Conservation (phyloP, 2,113 vertebrate species). For the Cyprinus carpio region DNA sequence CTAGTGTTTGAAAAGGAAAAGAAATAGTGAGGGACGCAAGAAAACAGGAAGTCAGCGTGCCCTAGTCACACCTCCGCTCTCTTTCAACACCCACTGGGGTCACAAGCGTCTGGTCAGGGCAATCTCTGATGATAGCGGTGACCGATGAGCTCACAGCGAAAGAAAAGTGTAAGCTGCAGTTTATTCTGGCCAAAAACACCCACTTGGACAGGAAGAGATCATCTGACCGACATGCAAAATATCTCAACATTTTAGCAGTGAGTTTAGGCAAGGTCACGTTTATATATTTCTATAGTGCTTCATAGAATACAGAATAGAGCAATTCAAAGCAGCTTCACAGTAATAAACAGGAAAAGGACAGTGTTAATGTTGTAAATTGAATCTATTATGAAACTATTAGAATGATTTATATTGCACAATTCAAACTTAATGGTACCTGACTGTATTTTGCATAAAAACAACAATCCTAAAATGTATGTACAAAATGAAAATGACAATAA, state of each 20-base stretch:
- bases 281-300: neutral
- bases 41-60: conserved; percentile 67
- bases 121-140: too few relatives aligned
- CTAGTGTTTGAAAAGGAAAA: conserved; percentile 77
- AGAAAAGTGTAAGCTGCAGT: neutral
- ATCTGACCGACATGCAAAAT: neutral
- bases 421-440: too few relatives aligned
- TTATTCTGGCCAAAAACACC: neutral
- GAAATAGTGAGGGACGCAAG: conserved; percentile 71
- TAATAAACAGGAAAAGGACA: too few relatives aligned
- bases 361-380: too few relatives aligned
- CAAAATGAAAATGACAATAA: too few relatives aligned
- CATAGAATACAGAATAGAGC: neutral
- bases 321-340: neutral
- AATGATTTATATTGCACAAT: too few relatives aligned
- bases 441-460: too few relatives aligned
- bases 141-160: neutral
- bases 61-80: conserved; percentile 67
- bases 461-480: too few relatives aligned
- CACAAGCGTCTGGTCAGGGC: neutral
- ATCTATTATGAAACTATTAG: too few relatives aligned
- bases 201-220: neutral
- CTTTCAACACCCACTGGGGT: conserved; percentile 41
- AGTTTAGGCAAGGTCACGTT: neutral
- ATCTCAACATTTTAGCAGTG: neutral